These are phyloP conservation scores for Arctopsyche grandis DNA, from an alignment of 1,140 invertebrate genomes.

Conservation along the genomic window DNA sequence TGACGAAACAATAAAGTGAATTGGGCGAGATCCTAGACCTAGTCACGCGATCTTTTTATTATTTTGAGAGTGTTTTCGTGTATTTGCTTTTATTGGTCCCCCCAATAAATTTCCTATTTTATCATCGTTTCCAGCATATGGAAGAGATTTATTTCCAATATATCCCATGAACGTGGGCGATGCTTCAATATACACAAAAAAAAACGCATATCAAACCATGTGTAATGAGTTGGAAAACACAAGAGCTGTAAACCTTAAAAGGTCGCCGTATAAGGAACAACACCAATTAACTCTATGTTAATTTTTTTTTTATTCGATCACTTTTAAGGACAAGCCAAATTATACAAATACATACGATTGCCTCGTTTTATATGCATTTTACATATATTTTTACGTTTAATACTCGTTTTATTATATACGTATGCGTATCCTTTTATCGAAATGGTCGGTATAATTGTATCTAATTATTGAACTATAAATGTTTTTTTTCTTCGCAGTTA, in stretches of 20 bases:
- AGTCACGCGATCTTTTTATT: slow-evolving; percentile 25
- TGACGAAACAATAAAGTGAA: slow-evolving; percentile 11
- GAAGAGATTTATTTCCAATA: slow-evolving; percentile 23
- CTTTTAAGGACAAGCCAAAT: background rate
- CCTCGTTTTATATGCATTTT: background rate
- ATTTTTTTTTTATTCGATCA: slow-evolving; percentile 24
- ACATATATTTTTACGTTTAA: no score
- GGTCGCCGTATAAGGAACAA: slow-evolving; percentile 27
- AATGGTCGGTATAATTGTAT: background rate
- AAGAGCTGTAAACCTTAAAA: slow-evolving; percentile 27
- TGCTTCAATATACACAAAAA: background rate
- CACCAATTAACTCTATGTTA: slow-evolving; percentile 29
- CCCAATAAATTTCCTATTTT: slow-evolving; percentile 31
- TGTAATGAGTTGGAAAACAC: slow-evolving; percentile 24
- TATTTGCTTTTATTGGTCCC: slow-evolving; percentile 20
- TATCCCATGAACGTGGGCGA: slow-evolving; percentile 21
- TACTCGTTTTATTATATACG: background rate
- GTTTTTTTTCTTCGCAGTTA: background rate
- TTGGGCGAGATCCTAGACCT: background rate
- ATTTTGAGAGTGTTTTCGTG: slow-evolving; percentile 25
- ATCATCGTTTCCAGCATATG: slow-evolving; percentile 17
- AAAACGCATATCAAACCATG: slow-evolving; percentile 6
- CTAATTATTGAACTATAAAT: background rate
- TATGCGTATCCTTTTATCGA: background rate
- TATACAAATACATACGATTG: background rate